Evolutionary conservation across 2,888 invertebrate species (phyloP).

Genomic region (Papilio protenor): DNA sequence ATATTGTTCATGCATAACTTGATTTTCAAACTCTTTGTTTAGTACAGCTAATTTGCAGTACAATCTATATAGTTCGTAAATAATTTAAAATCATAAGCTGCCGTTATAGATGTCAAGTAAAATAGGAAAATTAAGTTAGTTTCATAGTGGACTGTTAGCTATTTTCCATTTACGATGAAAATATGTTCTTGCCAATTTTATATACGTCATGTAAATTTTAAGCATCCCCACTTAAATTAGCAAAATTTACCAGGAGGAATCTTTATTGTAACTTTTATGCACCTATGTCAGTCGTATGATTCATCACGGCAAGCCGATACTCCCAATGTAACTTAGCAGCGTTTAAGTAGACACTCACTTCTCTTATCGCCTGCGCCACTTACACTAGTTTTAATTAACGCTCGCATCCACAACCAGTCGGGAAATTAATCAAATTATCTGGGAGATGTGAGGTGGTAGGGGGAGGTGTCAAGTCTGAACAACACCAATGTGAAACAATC

Average conservation of each 20-base stretch:
- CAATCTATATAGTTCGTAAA: too few relatives aligned
- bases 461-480: constrained; percentile 28
- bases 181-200: not conserved
- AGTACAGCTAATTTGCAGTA: too few relatives aligned
- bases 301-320: constrained; percentile 49
- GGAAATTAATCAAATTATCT: constrained; percentile 82
- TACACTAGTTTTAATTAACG: constrained; percentile 83
- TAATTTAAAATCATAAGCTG: too few relatives aligned
- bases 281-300: constrained; percentile 46
- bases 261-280: constrained; percentile 39
- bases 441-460: constrained; percentile 49
- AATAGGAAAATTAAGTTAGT: not conserved
- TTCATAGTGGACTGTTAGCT: not conserved
- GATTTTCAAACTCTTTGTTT: too few relatives aligned
- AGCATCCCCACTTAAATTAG: too few relatives aligned
- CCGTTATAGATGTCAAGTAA: not conserved
- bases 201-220: not conserved
- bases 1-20: too few relatives aligned
- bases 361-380: constrained; percentile 81
- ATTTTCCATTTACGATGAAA: not conserved
- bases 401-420: constrained; percentile 78
- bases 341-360: constrained; percentile 54
- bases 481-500: constrained; percentile 37
- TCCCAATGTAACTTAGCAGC: constrained; percentile 43
- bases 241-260: too few relatives aligned